Base-by-base conservation (phyloP, 2,113 vertebrate genomes). In the Malurus cyaneus region DNA sequence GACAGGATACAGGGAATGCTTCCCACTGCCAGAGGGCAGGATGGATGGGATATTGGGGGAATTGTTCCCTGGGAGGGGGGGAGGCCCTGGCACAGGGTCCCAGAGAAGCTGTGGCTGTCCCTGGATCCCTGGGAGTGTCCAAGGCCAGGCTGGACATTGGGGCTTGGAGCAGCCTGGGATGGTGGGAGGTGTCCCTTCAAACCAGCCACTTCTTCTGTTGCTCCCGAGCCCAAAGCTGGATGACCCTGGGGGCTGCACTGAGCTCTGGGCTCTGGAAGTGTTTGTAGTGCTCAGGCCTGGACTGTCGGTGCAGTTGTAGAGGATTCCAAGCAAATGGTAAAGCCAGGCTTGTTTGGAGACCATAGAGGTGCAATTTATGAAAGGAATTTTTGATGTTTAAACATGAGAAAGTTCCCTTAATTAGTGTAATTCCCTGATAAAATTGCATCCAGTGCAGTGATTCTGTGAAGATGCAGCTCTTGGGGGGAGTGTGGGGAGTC, bases 261-360 rank as follows among this genome's bases (percentile, higher is more conserved):
- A n/a, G n/a, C 61, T 31, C 18, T 15, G 61, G 41, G 61, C 23
- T 47, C 64, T n/a, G 44, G 44, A 17, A 10, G 1, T 11, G 21
- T 6, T 0, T 12, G 6, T 2, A 1, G 21, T 18, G 41, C 59
- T 65, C 41, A 28, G 23, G 13, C 23, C 11, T 2, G 41, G 1
- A 7, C 13, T 36, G 3, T 1, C 8, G 28, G 6, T 12, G 57
- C 26, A 5, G 23, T 0, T n/a, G 9, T 4, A 2, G 59, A 23
- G 18, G n/a, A 15, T n/a, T 28, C 18, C 50, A 4, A 8, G 42
- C 70, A 34, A 0, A 19, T 29, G 50, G 1, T 4, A 23, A 18
- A 34, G 18, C 28, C 59, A 28, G 59, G 41, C 14, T 8, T 8
- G 7, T 15, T 50, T 20, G 16, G n/a, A 50, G 20, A 11, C 4